These are phyloP conservation scores for Venustaconcha ellipsiformis DNA, from an alignment of 1,140 invertebrate genomes.

Conservation along the genomic window DNA sequence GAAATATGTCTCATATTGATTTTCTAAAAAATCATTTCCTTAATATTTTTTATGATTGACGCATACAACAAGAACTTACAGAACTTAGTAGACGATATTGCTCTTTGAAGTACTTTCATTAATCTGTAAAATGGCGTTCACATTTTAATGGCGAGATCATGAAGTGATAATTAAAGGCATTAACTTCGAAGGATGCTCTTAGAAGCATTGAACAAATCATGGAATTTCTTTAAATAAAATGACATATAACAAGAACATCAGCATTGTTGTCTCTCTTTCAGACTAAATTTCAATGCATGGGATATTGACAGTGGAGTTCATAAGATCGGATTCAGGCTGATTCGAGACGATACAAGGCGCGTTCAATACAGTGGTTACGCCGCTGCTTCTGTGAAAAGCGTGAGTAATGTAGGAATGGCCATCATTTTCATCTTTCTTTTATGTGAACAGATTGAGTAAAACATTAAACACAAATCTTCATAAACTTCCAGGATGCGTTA, in stretches of 20 bases:
- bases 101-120: slow-evolving; percentile 4
- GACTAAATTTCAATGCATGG: background rate
- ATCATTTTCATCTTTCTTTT: too few relatives aligned
- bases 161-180: background rate
- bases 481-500: too few relatives aligned
- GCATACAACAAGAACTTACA: too few relatives aligned
- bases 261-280: background rate
- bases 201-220: background rate
- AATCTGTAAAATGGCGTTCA: background rate
- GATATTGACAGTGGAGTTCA: slow-evolving; percentile 19
- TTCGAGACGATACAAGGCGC: too few relatives aligned
- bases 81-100: background rate
- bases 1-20: too few relatives aligned
- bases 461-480: too few relatives aligned
- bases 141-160: background rate
- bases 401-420: too few relatives aligned
- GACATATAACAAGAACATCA: background rate
- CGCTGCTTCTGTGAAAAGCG: too few relatives aligned
- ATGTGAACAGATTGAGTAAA: too few relatives aligned
- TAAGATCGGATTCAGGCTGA: slow-evolving; percentile 3
- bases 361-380: too few relatives aligned
- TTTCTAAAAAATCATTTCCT: too few relatives aligned
- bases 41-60: too few relatives aligned
- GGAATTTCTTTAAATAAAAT: background rate
- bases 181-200: background rate